Conservation (phyloP, 2,888 invertebrate species). For the Caradrina clavipalpis region DNA sequence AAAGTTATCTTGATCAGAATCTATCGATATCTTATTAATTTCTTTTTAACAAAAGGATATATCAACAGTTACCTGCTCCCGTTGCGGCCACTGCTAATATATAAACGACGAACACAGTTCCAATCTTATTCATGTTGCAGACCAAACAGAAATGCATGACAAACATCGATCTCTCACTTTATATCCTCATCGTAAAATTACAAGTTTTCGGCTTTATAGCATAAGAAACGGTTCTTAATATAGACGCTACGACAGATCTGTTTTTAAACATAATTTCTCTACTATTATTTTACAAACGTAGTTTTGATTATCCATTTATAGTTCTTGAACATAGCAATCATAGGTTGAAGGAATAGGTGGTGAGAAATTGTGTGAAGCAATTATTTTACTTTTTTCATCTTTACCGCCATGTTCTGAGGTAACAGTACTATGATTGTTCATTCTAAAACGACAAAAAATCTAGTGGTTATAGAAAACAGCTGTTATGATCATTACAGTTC, state of each 20-base stretch:
- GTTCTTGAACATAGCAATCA: constrained; percentile 61
- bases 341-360: constrained; percentile 48
- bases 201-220: constrained; percentile 75
- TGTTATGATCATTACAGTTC: constrained; percentile 21
- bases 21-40: constrained; percentile 20
- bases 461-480: constrained; percentile 33
- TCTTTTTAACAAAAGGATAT: constrained; percentile 15
- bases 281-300: constrained; percentile 71
- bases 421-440: constrained; percentile 61
- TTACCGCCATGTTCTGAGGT: constrained; percentile 31
- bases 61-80: constrained; percentile 68
- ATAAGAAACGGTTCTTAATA: constrained; percentile 80
- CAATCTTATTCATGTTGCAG: constrained; percentile 75
- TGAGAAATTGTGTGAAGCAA: constrained; percentile 66
- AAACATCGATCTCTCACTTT: constrained; percentile 73
- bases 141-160: constrained; percentile 76
- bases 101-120: constrained; percentile 60
- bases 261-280: constrained; percentile 75
- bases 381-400: constrained; percentile 62
- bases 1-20: constrained; percentile 20
- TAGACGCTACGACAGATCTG: constrained; percentile 76
- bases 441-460: constrained; percentile 32
- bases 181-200: constrained; percentile 79
- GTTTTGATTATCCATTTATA: constrained; percentile 56
- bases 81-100: constrained; percentile 58